Evolutionary conservation across 2,113 vertebrate genomes (phyloP).

Genomic region (Okapia johnstoni): DNA sequence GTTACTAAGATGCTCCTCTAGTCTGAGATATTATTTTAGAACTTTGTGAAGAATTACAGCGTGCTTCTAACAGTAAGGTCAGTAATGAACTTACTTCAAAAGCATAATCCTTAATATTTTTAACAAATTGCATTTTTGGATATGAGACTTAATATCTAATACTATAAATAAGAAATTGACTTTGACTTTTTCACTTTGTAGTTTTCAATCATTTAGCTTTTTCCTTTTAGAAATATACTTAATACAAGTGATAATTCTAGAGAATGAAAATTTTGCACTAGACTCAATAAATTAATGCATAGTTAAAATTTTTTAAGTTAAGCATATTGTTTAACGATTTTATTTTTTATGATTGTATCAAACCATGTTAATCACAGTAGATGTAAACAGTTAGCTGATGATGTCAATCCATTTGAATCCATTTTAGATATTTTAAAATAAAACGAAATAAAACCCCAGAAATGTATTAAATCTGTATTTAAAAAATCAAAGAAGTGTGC

Average conservation of each 20-base stretch:
- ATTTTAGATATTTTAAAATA: slow-evolving; percentile 29
- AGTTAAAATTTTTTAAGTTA: not conserved
- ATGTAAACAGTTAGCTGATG: not conserved
- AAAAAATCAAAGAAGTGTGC: not conserved
- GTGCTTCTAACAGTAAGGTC: not conserved
- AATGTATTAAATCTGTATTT: not conserved
- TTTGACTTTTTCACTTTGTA: not conserved
- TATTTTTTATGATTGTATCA: not conserved
- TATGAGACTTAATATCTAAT: not conserved
- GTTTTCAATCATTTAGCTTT: not conserved
- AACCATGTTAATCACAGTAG: not conserved
- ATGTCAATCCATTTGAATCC: not conserved
- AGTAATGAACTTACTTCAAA: not conserved
- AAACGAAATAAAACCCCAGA: not conserved
- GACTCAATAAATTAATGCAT: not conserved
- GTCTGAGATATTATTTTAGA: not conserved
- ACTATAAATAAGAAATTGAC: not conserved
- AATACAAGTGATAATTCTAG: not conserved
- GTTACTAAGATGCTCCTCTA: not conserved
- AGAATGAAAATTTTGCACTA: not conserved
- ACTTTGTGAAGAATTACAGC: not conserved
- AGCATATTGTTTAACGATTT: not conserved
- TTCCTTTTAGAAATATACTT: not conserved
- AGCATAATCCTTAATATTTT: not conserved
- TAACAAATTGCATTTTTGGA: not conserved